Percentiles rank a stretch among this genome's conserved stretches.
These are phyloP conservation scores for Alca torda DNA, from an alignment of 2,797 vertebrate genomes.

Conservation along the genomic window DNA sequence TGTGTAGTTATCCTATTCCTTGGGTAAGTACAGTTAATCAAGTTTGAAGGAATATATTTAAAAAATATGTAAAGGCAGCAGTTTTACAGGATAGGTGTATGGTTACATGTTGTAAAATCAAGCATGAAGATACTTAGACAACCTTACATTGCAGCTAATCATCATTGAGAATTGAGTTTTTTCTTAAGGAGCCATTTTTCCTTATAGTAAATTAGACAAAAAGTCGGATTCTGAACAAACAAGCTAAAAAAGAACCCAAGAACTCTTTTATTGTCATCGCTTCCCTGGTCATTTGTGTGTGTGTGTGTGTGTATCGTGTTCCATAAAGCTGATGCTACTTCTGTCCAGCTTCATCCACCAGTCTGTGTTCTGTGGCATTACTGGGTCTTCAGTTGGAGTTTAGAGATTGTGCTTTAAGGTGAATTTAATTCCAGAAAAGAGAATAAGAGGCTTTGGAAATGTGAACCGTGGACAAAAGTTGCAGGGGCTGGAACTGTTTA, in stretches of 20 bases:
- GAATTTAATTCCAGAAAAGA: background rate
- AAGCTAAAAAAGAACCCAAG: background rate
- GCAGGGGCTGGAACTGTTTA: background rate
- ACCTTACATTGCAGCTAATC: background rate
- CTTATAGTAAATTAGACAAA: background rate
- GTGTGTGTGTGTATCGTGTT: background rate
- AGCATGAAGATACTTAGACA: background rate
- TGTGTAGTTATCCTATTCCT: background rate
- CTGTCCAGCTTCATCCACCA: background rate
- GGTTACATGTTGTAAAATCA: background rate
- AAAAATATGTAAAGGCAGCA: background rate
- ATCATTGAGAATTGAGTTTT: background rate
- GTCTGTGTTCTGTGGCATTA: background rate
- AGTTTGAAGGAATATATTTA: background rate
- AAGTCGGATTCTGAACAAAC: background rate
- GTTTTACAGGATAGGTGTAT: background rate
- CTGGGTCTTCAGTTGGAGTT: background rate
- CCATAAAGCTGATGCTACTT: background rate
- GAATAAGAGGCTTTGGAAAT: background rate
- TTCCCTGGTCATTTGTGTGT: background rate
- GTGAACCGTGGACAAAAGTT: background rate
- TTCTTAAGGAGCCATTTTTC: background rate
- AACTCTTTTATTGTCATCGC: accelerated
- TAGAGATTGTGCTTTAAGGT: background rate
- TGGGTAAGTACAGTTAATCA: background rate